Evolutionary conservation across 2,888 invertebrate species (phyloP), one percentile per base, ranked within the genome.

Genomic region (Lumbricus terrestris): DNA sequence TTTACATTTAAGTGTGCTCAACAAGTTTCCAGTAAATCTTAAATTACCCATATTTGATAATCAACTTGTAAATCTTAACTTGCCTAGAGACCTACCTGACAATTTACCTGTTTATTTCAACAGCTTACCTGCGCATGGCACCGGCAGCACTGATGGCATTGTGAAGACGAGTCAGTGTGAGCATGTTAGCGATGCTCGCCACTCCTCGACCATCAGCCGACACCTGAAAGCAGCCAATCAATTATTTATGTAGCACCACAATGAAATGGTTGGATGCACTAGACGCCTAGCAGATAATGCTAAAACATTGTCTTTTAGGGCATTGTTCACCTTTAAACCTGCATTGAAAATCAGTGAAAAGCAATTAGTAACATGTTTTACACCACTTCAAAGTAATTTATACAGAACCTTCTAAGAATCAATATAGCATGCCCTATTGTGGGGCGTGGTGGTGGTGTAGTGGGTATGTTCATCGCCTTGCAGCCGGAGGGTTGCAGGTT

Each of bases 121-220:
- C 69, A 69, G 29, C n/a, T 90, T 92, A 95, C 95, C 95, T 94
- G 93, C 96, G 93, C 96, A 96, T 96, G 40, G 91, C 92, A 34
- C 94, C 91, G 18, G 95, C 94, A 33, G 95, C 94, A 34, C 94
- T 94, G 42, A 95, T 92, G 38, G 96, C 94, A 92, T 96, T 96
- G 93, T 96, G 96, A 35, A 96, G 94, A 83, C 96, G 93, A 1
- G 96, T 96, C 82, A 96, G 94, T 54, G 95, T 95, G 89, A 96
- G 94, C 96, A 96, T 96, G 91, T 95, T 94, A 35, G 95, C 93
- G 88, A 96, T 96, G 18, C 94, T 93, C 6, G 96, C 94, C 8
- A 96, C 95, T 18, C 96, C 96, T 54, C 95, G 93, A 5, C 96
- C 96, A 90, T 94, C 94, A 16, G 94, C 94, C 6, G 95, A 95